A percentile compares a stretch with the other conserved stretches of the same genome.
These are phyloP conservation scores for Ornithoptera alexandrae DNA, from an alignment of 2,888 invertebrate genomes.

Conservation along the genomic window DNA sequence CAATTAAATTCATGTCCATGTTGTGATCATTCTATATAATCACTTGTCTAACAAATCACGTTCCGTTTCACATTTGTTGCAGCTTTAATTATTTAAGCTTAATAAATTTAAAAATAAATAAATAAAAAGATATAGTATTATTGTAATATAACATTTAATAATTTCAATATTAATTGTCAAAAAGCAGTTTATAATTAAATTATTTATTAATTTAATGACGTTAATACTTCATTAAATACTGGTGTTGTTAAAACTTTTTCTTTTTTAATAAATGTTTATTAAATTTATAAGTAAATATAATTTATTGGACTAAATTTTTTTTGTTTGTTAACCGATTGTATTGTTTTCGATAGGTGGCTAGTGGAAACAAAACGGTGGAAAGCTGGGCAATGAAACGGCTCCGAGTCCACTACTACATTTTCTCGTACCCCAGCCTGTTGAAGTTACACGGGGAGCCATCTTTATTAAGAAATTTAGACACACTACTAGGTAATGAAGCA, in stretches of 20 bases:
- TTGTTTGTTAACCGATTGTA: neutral
- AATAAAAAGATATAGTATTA: neutral
- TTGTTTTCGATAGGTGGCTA: constrained; percentile 80
- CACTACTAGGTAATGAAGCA: constrained; percentile 89
- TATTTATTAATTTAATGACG: too few relatives aligned
- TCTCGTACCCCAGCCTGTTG: constrained; percentile 88
- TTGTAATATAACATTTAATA: too few relatives aligned
- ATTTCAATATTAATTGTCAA: too few relatives aligned
- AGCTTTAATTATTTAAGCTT: neutral
- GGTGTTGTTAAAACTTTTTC: too few relatives aligned
- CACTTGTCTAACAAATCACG: neutral
- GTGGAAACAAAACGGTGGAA: constrained; percentile 88
- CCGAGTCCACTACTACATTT: constrained; percentile 88
- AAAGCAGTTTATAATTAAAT: too few relatives aligned
- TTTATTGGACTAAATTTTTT: neutral
- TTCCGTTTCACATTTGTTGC: neutral
- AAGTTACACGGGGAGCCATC: constrained; percentile 90
- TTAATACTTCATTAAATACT: too few relatives aligned
- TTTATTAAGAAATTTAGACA: constrained; percentile 85
- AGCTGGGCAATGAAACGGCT: constrained; percentile 87
- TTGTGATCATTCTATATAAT: neutral
- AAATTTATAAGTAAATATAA: neutral
- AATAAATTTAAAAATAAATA: neutral
- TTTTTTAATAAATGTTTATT: too few relatives aligned
- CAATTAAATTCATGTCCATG: neutral